These are phyloP conservation scores for Micromys minutus DNA, from an alignment of 2,113 vertebrate species.

Conservation along the genomic window DNA sequence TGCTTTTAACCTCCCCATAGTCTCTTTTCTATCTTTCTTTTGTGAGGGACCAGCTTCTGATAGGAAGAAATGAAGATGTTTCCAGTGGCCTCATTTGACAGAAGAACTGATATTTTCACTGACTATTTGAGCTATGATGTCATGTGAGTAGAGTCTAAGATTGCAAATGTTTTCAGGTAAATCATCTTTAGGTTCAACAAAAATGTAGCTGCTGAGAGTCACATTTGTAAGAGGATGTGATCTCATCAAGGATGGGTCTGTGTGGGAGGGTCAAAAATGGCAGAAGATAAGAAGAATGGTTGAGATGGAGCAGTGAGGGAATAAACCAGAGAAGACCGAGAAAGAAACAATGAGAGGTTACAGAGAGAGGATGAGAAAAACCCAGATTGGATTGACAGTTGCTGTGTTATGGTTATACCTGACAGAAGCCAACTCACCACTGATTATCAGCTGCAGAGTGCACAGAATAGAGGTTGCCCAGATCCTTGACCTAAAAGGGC, in stretches of 20 bases:
- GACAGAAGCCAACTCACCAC: neutral
- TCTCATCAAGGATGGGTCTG: neutral
- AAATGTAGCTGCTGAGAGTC: neutral
- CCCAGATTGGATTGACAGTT: neutral
- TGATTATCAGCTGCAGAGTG: neutral
- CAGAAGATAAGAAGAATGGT: neutral
- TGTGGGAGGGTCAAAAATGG: neutral
- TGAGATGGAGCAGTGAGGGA: neutral
- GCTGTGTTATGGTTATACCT: neutral
- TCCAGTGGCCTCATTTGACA: conserved; percentile 19
- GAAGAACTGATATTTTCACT: conserved; percentile 23
- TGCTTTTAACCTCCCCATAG: conserved; percentile 85
- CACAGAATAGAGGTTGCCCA: neutral
- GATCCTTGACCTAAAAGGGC: neutral
- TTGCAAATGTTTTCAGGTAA: neutral
- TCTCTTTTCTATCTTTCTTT: conserved; percentile 83
- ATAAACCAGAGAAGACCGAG: neutral
- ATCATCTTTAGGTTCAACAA: conserved; percentile 24
- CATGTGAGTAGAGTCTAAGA: neutral
- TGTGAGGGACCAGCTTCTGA: conserved; percentile 82
- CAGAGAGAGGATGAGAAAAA: neutral
- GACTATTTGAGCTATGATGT: neutral
- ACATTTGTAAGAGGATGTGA: neutral
- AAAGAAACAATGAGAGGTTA: neutral
- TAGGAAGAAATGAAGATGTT: conserved; percentile 45